A percentile compares a stretch with the other conserved stretches of the same genome.
phyloP scores from a whole-genome alignment of 2,888 invertebrate genomes.

The Cepaea hortensis region DNA sequence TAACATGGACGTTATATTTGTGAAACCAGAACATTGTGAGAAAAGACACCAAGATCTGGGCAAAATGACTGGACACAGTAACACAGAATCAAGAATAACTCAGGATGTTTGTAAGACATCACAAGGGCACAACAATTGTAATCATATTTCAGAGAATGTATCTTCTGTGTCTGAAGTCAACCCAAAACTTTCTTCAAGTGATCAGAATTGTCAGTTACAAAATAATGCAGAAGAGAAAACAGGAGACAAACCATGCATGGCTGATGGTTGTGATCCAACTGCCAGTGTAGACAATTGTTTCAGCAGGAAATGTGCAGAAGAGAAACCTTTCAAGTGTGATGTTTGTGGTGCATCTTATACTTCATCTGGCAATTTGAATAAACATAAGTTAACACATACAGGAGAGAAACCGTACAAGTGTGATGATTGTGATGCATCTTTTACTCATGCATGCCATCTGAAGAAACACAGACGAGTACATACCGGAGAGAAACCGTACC shows the following conservation, averaged over 20 bases:
- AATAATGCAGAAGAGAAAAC: too few species aligned
- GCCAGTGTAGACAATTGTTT: neutral
- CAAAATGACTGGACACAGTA: too few species aligned
- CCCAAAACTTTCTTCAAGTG: too few species aligned
- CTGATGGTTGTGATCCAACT: neutral
- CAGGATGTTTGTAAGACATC: too few species aligned
- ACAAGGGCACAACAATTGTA: too few species aligned
- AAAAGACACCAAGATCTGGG: too few species aligned
- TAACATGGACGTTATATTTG: too few species aligned
- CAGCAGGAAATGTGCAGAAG: neutral
- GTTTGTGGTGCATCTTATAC: neutral
- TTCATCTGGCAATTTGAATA: neutral
- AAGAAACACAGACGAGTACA: neutral
- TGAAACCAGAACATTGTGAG: too few species aligned
- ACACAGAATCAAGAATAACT: too few species aligned
- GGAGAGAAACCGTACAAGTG: neutral
- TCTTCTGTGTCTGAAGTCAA: too few species aligned
- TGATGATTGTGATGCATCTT: neutral
- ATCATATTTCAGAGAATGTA: too few species aligned
- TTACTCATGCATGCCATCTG: neutral
- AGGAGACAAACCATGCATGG: neutral
- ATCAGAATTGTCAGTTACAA: too few species aligned
- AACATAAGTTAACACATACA: neutral
- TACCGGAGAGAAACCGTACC: neutral
- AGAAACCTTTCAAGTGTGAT: slow-evolving; percentile 8